Evolutionary conservation across 2,888 invertebrate species (phyloP).

Genomic region (Idaea biselata): DNA sequence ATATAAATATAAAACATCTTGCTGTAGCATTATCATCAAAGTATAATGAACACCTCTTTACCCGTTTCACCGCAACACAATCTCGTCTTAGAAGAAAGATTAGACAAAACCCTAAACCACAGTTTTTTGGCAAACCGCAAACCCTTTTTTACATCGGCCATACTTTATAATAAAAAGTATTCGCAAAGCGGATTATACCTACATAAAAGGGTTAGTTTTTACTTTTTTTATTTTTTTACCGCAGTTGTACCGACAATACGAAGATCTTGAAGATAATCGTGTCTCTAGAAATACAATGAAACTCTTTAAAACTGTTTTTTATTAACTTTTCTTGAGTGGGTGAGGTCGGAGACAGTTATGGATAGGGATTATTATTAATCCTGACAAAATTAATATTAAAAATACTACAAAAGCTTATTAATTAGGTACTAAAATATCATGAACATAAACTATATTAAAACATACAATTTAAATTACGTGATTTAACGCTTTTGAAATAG

Average conservation of each 20-base stretch:
- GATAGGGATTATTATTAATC: neutral
- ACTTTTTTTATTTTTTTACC: slow-evolving; percentile 45
- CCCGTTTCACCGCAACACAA: slow-evolving; percentile 25
- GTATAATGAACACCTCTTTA: neutral
- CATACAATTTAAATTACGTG: no score
- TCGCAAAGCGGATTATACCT: slow-evolving; percentile 74
- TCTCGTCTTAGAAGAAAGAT: slow-evolving; percentile 46
- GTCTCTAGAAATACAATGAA: neutral
- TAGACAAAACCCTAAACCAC: slow-evolving; percentile 63
- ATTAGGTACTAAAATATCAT: no score
- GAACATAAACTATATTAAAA: no score
- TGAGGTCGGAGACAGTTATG: neutral
- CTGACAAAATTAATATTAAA: neutral
- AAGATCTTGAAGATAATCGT: neutral
- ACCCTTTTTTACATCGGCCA: slow-evolving; percentile 53
- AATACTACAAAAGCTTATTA: no score
- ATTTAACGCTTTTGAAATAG: no score
- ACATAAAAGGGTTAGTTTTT: slow-evolving; percentile 60
- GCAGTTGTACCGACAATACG: slow-evolving; percentile 30
- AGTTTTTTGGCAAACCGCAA: slow-evolving; percentile 55
- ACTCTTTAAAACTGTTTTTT: neutral
- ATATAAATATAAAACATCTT: no score
- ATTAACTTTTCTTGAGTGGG: neutral
- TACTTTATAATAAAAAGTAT: slow-evolving; percentile 43
- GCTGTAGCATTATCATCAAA: no score